Evolutionary conservation across 1,140 invertebrate species (phyloP).

Genomic region (Halotydeus destructor): DNA sequence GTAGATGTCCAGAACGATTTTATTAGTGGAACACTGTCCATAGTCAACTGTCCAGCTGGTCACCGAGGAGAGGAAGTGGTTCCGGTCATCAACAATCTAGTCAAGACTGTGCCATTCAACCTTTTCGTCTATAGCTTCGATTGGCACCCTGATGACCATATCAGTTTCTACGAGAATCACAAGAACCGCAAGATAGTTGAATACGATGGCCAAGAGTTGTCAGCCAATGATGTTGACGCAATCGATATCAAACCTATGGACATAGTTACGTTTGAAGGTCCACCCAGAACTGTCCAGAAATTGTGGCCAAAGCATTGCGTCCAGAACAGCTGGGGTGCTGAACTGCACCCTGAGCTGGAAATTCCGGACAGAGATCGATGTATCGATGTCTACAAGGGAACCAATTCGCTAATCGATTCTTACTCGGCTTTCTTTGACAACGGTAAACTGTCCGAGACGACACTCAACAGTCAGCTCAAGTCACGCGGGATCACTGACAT

Average conservation of each 20-base stretch:
- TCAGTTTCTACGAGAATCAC: conserved; percentile 87
- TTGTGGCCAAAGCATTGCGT: conserved; percentile 90
- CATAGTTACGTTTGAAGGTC: conserved; percentile 68
- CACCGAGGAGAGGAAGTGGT: conserved; percentile 69
- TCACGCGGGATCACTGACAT: conserved; percentile 66
- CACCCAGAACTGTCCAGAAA: conserved; percentile 48
- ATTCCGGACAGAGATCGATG: conserved; percentile 26
- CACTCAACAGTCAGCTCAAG: conserved; percentile 53
- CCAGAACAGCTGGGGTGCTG: conserved; percentile 78
- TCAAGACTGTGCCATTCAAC: conserved; percentile 67
- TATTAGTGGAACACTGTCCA: conserved; percentile 75
- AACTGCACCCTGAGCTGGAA: conserved; percentile 74
- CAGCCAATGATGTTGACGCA: too few species aligned
- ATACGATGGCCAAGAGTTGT: neutral
- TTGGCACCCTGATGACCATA: conserved; percentile 91
- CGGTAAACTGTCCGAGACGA: conserved; percentile 66
- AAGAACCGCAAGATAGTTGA: conserved; percentile 35
- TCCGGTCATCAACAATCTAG: conserved; percentile 68
- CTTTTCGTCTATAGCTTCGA: conserved; percentile 84
- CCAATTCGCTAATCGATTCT: conserved; percentile 79
- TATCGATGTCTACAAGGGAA: conserved; percentile 29
- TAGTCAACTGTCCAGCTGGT: conserved; percentile 76
- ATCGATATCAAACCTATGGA: conserved; percentile 56
- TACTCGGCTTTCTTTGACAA: conserved; percentile 98
- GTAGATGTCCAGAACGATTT: conserved; percentile 98